phyloP scores from a whole-genome alignment of 2,888 invertebrate species.

The Amphiduros pacificus region DNA sequence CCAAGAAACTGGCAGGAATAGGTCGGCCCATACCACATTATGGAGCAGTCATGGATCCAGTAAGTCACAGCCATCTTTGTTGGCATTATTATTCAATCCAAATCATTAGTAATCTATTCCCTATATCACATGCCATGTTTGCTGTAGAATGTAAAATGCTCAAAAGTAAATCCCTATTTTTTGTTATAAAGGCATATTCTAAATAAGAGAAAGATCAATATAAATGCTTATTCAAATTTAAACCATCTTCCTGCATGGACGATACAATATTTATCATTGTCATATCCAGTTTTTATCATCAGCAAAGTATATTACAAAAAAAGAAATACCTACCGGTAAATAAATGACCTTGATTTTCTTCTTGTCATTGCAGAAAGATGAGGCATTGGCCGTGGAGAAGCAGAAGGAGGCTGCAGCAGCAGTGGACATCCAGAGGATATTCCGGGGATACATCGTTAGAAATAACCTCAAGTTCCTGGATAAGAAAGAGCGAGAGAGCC shows the following conservation, averaged over 20 bases:
- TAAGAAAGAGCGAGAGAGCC: slow-evolving; percentile 34
- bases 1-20: slow-evolving; percentile 3
- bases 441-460: slow-evolving; percentile 52
- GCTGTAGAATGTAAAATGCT: too few species aligned
- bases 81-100: background rate
- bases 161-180: too few species aligned
- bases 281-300: too few species aligned
- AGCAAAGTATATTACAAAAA: too few species aligned
- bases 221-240: too few species aligned
- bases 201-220: too few species aligned
- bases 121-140: too few species aligned
- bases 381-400: slow-evolving; percentile 34
- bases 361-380: slow-evolving; percentile 37
- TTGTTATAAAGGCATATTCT: background rate
- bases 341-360: background rate
- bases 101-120: too few species aligned
- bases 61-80: slow-evolving; percentile 29
- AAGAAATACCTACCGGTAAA: background rate
- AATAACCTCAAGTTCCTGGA: slow-evolving; percentile 42
- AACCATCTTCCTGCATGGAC: too few species aligned
- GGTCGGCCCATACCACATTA: slow-evolving; percentile 50
- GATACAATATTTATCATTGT: too few species aligned
- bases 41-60: slow-evolving; percentile 42
- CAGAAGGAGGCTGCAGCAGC: slow-evolving; percentile 38
- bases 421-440: slow-evolving; percentile 36